Percentiles rank a stretch among this genome's conserved stretches.
phyloP scores from a whole-genome alignment of 2,888 invertebrate species.

The Xestia xanthographa region DNA sequence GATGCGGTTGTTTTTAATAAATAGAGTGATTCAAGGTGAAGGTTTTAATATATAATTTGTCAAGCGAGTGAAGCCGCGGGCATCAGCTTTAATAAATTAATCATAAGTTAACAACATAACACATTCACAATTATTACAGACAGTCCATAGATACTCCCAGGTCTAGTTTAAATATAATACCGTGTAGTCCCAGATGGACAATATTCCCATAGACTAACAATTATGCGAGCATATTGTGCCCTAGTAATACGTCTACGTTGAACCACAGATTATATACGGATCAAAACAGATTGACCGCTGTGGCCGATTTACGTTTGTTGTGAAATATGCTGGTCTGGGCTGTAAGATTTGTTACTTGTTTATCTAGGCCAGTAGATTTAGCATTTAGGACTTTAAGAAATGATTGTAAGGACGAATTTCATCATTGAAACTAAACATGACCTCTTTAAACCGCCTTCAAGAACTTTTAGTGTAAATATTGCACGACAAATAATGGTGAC shows the following conservation, averaged over 20 bases:
- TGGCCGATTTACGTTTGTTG: conserved; percentile 20
- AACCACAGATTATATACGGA: conserved; percentile 54
- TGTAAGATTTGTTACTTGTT: neutral
- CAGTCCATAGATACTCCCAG: conserved; percentile 10
- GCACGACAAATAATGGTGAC: neutral
- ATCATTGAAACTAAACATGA: neutral
- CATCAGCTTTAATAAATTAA: neutral
- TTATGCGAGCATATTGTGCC: conserved; percentile 49
- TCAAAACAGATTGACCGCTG: conserved; percentile 44
- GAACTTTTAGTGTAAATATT: neutral
- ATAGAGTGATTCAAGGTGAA: no score
- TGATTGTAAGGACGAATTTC: neutral
- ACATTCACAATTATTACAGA: neutral
- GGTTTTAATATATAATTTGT: no score
- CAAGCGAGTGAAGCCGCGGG: no score
- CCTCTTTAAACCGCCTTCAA: neutral
- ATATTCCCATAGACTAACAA: conserved; percentile 38
- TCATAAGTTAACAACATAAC: neutral
- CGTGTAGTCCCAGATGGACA: conserved; percentile 32
- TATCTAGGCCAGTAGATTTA: neutral
- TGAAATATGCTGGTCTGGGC: neutral
- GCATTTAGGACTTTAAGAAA: neutral
- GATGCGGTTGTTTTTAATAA: no score
- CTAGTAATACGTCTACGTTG: conserved; percentile 28
- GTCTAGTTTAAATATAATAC: conserved; percentile 39